Conservation (phyloP, 1,140 invertebrate species). For the Lithobius niger region DNA sequence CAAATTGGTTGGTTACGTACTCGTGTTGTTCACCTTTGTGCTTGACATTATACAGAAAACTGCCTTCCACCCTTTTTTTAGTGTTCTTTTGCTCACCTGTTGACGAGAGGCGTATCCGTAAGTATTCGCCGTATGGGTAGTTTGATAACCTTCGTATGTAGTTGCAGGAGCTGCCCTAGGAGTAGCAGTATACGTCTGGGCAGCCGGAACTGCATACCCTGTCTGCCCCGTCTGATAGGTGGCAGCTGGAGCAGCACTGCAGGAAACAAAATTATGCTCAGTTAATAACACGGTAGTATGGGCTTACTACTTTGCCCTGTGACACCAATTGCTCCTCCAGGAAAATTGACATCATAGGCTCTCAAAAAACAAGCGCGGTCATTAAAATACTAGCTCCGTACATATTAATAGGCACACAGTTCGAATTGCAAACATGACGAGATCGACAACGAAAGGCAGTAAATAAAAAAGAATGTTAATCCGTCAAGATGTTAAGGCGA, state of each 20-base stretch:
- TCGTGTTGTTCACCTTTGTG: neutral
- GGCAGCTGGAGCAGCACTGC: conserved; percentile 26
- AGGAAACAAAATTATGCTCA: conserved; percentile 3
- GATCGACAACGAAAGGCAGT: too few relatives aligned
- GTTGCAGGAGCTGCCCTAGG: conserved; percentile 24
- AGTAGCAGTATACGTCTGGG: conserved; percentile 25
- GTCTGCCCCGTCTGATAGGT: conserved; percentile 64
- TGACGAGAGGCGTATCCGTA: conserved; percentile 29
- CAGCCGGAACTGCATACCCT: conserved; percentile 53
- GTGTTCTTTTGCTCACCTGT: conserved; percentile 22
- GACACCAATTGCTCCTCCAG: too few relatives aligned
- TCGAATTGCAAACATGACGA: too few relatives aligned
- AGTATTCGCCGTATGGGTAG: conserved; percentile 27
- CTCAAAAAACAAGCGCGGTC: too few relatives aligned
- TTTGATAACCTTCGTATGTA: conserved; percentile 29
- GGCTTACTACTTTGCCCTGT: too few relatives aligned
- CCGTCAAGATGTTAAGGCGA: too few relatives aligned
- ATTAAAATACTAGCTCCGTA: too few relatives aligned
- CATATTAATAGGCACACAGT: too few relatives aligned
- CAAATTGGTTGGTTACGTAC: neutral
- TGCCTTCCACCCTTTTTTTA: neutral
- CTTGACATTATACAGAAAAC: too few relatives aligned
- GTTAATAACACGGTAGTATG: too few relatives aligned
- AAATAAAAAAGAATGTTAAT: too few relatives aligned
- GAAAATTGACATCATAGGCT: too few relatives aligned